Conservation (phyloP, 2,797 vertebrate species). For the Phrynocephalus forsythii region DNA sequence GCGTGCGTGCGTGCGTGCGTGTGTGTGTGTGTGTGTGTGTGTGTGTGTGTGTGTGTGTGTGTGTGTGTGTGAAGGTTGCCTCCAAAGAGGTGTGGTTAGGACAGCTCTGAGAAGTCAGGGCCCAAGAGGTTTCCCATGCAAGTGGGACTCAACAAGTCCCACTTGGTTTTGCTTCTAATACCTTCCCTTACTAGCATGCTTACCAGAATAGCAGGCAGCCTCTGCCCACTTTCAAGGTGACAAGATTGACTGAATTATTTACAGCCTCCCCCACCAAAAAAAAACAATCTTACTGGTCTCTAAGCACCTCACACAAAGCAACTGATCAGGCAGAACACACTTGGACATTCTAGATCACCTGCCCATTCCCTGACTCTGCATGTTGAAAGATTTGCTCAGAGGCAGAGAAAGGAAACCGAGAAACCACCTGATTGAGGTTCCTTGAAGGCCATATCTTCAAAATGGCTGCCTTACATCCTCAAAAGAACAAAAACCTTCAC, state of each 20-base stretch:
- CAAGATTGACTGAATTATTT: no score
- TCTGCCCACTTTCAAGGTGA: no score
- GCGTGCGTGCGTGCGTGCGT: no score
- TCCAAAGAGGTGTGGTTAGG: neutral
- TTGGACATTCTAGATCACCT: neutral
- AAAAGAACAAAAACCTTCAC: neutral
- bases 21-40: no score
- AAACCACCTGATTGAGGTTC: neutral
- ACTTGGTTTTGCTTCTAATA: neutral
- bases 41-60: no score
- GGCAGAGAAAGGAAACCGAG: neutral
- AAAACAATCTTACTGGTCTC: neutral
- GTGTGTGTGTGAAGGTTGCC: neutral
- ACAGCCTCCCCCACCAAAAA: no score
- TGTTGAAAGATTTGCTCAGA: neutral
- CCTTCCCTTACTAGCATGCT: no score
- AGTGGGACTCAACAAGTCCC: neutral
- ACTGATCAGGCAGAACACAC: neutral
- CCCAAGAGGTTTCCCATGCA: neutral
- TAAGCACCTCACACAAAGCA: no score
- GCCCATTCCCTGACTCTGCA: no score
- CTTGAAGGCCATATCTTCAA: slow-evolving; percentile 26
- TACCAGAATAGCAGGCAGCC: neutral
- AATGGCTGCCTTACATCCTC: neutral
- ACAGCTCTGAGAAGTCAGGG: neutral